phyloP scores from a whole-genome alignment of 2,888 invertebrate species.

The Drosophila robusta region DNA sequence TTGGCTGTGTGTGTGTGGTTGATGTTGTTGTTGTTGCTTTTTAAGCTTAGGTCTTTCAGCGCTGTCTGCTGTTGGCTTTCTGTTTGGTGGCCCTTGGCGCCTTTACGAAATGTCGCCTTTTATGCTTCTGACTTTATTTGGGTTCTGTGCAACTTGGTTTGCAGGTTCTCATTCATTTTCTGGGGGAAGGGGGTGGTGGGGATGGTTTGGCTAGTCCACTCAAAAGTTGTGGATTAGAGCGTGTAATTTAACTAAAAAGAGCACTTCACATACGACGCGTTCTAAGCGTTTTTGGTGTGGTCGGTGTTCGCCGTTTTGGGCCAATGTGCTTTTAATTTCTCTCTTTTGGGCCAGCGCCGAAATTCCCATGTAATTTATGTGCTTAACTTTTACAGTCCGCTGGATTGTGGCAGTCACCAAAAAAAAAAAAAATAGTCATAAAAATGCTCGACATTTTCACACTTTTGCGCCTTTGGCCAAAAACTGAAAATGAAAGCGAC shows the following conservation, averaged over 20 bases:
- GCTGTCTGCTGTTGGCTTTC: conserved; percentile 61
- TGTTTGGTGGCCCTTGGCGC: conserved; percentile 61
- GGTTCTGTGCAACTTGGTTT: conserved; percentile 34
- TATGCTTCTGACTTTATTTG: conserved; percentile 54
- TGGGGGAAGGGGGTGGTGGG: neutral
- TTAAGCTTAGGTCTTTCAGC: conserved; percentile 63
- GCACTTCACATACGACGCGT: conserved; percentile 53
- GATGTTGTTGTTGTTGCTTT: conserved; percentile 19
- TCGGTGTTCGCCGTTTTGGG: conserved; percentile 36
- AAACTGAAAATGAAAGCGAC: conserved; percentile 63
- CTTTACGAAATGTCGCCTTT: conserved; percentile 73
- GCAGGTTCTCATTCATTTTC: conserved; percentile 23
- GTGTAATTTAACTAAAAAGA: conserved; percentile 76
- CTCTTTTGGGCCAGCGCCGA: conserved; percentile 15
- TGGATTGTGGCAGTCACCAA: conserved; percentile 52
- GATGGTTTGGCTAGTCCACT: conserved; percentile 39
- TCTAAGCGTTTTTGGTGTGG: conserved; percentile 61
- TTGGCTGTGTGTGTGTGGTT: conserved; percentile 35
- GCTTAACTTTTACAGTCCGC: conserved; percentile 77
- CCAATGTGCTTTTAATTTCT: conserved; percentile 75
- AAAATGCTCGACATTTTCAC: conserved; percentile 73
- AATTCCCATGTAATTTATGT: conserved; percentile 70
- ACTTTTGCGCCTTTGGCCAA: conserved; percentile 73
- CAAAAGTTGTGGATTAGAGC: conserved; percentile 77
- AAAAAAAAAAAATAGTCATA: conserved; percentile 65